Conservation (phyloP, 2,797 vertebrate species). For the Pygocentrus nattereri region DNA sequence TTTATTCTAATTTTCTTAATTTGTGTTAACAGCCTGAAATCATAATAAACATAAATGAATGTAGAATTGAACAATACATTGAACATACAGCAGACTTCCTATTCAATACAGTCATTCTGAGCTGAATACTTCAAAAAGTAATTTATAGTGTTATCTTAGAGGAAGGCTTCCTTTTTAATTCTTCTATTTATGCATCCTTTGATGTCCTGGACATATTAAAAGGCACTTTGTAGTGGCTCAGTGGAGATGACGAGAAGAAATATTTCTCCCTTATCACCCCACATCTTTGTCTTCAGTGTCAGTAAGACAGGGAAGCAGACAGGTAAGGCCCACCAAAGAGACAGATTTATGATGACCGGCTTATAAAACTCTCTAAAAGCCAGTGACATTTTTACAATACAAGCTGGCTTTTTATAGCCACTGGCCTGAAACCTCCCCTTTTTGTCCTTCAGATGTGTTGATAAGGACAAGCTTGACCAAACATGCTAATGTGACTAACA, state of each 20-base stretch:
- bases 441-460: not conserved
- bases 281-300: not conserved
- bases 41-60: not conserved
- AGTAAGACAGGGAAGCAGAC: not conserved
- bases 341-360: conserved; percentile 5
- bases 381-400: not conserved
- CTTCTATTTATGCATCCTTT: not conserved
- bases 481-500: not conserved
- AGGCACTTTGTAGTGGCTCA: not conserved
- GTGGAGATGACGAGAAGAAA: not conserved
- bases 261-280: not conserved
- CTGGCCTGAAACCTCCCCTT: not conserved
- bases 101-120: too few relatives aligned
- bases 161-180: not conserved
- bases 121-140: not conserved
- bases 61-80: too few relatives aligned
- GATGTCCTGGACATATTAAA: conserved; percentile 9
- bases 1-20: not conserved
- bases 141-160: not conserved
- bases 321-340: not conserved
- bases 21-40: not conserved
- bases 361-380: not conserved
- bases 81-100: not conserved
- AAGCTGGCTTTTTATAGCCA: not conserved
- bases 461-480: not conserved